A percentile compares a stretch with the other conserved stretches of the same genome.
Evolutionary conservation across 53 echinoderm and acorn worm species (phyloP).

Genomic region (Pentamera pediparva): DNA sequence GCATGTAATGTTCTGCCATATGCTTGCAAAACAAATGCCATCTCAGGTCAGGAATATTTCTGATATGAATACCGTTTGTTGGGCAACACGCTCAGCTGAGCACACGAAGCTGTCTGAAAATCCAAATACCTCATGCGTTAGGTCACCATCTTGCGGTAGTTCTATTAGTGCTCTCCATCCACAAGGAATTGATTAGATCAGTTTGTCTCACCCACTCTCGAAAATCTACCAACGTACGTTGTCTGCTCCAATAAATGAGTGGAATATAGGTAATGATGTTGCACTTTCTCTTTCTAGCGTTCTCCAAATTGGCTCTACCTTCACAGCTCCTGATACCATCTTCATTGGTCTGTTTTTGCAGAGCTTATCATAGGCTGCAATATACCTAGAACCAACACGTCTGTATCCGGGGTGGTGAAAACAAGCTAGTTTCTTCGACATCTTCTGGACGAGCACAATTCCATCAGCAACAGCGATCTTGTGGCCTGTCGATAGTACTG

Average conservation of each 20-base stretch:
- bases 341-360: constrained; percentile 27
- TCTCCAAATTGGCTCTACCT: constrained; percentile 25
- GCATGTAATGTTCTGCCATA: constrained; percentile 33
- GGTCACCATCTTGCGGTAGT: constrained; percentile 11
- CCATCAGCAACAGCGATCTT: constrained; percentile 33
- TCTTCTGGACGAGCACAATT: constrained; percentile 40
- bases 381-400: constrained; percentile 47
- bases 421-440: constrained; percentile 9
- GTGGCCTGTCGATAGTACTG: not conserved
- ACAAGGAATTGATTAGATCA: constrained; percentile 28
- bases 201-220: constrained; percentile 33
- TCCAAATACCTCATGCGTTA: constrained; percentile 27
- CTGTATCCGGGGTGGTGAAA: constrained; percentile 37
- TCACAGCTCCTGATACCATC: constrained; percentile 20
- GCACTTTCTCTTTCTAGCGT: constrained; percentile 33
- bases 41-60: constrained; percentile 39
- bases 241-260: constrained; percentile 43
- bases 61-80: constrained; percentile 30
- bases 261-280: constrained; percentile 46
- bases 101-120: constrained; percentile 17
- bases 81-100: constrained; percentile 26
- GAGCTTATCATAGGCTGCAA: constrained; percentile 32
- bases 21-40: constrained; percentile 47
- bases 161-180: constrained; percentile 32
- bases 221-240: constrained; percentile 36